Evolutionary conservation across 2,888 invertebrate species (phyloP), one percentile per base, ranked within the genome.

Genomic region (Brachynemurus nebulosus): DNA sequence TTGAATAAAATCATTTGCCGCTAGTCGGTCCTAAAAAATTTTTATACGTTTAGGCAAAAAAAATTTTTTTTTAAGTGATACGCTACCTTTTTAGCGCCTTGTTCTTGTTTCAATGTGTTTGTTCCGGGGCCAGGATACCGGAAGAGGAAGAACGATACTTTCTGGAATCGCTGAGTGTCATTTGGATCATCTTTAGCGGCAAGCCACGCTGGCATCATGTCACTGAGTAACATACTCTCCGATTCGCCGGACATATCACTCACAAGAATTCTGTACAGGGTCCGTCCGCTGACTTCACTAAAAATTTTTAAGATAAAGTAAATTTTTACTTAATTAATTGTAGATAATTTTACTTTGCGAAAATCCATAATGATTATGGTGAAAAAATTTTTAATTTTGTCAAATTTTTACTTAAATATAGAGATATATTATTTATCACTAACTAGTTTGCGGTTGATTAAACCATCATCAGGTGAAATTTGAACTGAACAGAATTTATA

Each of bases 1-100:
- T 66, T 95, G 96, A 55, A 99, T 90, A 68, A 98, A 97, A 67
- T 98, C 98, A 60, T 96, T 98, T 2, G 98, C 98, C 45, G 96
- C 92, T 52, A 99, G 70, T 12, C 97, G 82, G 65, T 98, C 98
- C 78, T 96, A 72, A 52, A 60, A 66, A 56, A 47, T n/a, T n/a
- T n/a, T n/a, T n/a, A n/a, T n/a, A n/a, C 34, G 14, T 25, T 30
- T 45, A 19, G 40, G 36, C 25, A 35, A 44, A 40, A 39, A 20
- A 12, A 34, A 40, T 23, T 21, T 30, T n/a, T 6, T 36, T 35
- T 12, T 37, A 20, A 33, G 23, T 6, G 16, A 45, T 17, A 25
- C 17, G 21, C 25, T 45, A 90, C 91, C 80, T 90, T 80, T 74
- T 91, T 71, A 71, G 78, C 72, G 71, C 78, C 72, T 50, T 80